Base-by-base conservation (phyloP, 2,888 invertebrate species). In the Diaperis boleti region DNA sequence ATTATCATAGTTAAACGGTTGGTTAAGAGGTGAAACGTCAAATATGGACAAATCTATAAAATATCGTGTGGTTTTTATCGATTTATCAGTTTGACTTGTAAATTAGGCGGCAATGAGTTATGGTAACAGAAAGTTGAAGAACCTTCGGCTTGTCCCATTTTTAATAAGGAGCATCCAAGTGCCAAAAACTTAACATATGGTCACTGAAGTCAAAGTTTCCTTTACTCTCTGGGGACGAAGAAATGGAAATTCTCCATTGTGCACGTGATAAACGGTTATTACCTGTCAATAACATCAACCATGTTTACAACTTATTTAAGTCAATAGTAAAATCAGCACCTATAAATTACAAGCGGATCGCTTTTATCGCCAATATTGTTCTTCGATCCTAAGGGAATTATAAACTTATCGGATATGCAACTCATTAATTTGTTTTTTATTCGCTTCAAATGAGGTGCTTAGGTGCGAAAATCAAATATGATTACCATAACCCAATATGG, bases 11-110 rank as follows among this genome's bases (percentile, higher is more conserved):
- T 54, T 54, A 45, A 56, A 56, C 45, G 56, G 22, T 42, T 56
- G 35, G 26, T 44, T 45, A 56, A 56, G 44, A 45, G 44, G 56
- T 31, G 55, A 55, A 41, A 55, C 45, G 56, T 45, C 45, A 44
- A 56, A 59, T 59, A 47, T 47, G 31, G 47, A 59, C 49, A 59
- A 8, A 49, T 49, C 39, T 47, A 39, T 37, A 56, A 44, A 41
- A 44, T 20, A 8, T 17, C 5, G 6, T 17, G 5, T 20, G 15
- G 14, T 42, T 17, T 42, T 13, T 8, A 39, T 39, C 17, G 39
- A 39, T 17, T 39, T 39, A 14, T 39, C 5, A n/a, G 39, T 39
- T 39, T 33, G 39, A 13, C 14, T 39, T 39, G 39, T 4, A 39
- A 39, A 39, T 39, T 39, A 39, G 15, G 8, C 17, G 15, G 15